These are phyloP conservation scores for Gymnogyps californianus DNA, from an alignment of 2,113 vertebrate genomes.

Conservation along the genomic window DNA sequence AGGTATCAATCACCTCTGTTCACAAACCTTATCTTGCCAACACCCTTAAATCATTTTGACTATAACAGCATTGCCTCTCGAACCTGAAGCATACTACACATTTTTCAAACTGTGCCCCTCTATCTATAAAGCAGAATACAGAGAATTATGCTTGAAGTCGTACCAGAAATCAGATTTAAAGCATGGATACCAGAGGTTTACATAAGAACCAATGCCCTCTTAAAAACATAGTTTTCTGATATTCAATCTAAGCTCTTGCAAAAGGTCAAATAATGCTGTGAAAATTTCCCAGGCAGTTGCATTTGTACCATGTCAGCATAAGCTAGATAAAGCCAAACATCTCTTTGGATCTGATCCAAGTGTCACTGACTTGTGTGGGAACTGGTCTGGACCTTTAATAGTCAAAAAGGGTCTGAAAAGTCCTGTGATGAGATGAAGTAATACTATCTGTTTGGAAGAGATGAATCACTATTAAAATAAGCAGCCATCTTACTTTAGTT, in stretches of 20 bases:
- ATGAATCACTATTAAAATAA: conserved; percentile 2
- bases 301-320: not conserved
- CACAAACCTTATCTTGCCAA: not conserved
- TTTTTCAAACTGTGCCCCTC: not conserved
- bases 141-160: not conserved
- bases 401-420: not conserved
- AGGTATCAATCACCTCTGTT: not conserved
- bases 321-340: conserved; percentile 11
- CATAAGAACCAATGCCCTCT: not conserved
- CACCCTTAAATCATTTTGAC: not conserved
- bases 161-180: not conserved
- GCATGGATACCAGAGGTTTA: not conserved
- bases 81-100: not conserved
- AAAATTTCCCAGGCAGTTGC: conserved; percentile 1
- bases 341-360: not conserved
- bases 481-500: not conserved
- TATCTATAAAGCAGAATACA: not conserved
- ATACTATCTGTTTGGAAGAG: not conserved
- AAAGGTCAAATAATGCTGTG: not conserved
- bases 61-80: not conserved
- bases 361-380: not conserved
- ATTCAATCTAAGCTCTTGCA: not conserved
- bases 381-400: not conserved
- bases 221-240: not conserved
- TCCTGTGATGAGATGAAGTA: not conserved